phyloP scores from a whole-genome alignment of 1,140 invertebrate genomes.

The Temnothorax longispinosus region DNA sequence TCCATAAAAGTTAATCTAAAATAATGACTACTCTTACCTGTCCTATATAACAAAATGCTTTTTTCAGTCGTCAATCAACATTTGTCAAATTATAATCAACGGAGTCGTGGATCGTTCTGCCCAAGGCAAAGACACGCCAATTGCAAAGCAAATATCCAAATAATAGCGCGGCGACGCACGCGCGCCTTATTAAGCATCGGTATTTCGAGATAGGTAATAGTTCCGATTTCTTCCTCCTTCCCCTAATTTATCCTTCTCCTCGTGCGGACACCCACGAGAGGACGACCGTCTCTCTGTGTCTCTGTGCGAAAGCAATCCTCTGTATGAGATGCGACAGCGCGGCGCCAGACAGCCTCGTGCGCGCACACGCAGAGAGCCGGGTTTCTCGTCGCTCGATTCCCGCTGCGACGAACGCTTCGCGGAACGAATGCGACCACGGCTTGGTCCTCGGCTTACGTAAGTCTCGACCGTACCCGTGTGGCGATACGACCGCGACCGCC shows the following conservation, averaged over 20 bases:
- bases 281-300: neutral
- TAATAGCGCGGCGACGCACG: neutral
- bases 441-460: slow-evolving; percentile 58
- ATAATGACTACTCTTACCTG: neutral
- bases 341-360: slow-evolving; percentile 65
- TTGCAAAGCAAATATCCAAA: neutral
- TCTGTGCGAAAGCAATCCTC: slow-evolving; percentile 66
- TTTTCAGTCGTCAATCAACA: neutral
- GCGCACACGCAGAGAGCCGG: slow-evolving; percentile 50
- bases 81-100: neutral
- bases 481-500: slow-evolving; percentile 11
- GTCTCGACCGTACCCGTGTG: neutral
- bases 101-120: neutral
- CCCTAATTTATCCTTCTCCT: slow-evolving; percentile 26
- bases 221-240: neutral
- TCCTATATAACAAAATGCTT: neutral
- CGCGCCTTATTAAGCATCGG: slow-evolving; percentile 12
- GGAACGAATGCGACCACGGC: slow-evolving; percentile 30
- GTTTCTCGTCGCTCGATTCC: slow-evolving; percentile 57
- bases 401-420: slow-evolving; percentile 53
- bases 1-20: neutral
- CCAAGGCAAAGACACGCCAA: neutral
- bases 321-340: slow-evolving; percentile 73
- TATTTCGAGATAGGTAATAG: slow-evolving; percentile 42
- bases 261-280: slow-evolving; percentile 6